Conservation (phyloP, 2,888 invertebrate species). For the Andricus curvator region DNA sequence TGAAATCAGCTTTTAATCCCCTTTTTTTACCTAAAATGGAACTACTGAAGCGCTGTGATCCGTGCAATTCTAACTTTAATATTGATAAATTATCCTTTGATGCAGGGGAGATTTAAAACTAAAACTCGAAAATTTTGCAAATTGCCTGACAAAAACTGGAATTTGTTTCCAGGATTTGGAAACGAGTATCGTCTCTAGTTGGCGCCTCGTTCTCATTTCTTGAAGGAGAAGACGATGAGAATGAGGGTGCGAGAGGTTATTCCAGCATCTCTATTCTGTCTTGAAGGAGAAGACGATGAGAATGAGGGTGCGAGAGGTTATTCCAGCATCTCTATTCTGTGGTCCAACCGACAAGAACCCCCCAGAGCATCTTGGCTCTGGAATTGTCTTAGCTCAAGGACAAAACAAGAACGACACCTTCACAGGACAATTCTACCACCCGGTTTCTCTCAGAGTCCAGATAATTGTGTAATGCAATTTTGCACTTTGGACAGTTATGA, state of each 20-base stretch:
- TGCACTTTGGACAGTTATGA: conserved; percentile 28
- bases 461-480: conserved; percentile 51
- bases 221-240: background rate
- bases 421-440: conserved; percentile 5
- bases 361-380: conserved; percentile 42
- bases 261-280: conserved; percentile 38
- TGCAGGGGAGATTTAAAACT: too few species aligned
- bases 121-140: too few species aligned
- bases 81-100: too few species aligned
- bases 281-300: background rate
- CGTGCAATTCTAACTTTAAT: too few species aligned
- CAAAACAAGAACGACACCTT: conserved; percentile 6
- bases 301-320: background rate
- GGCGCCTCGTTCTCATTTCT: conserved; percentile 37
- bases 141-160: background rate
- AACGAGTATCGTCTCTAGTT: conserved; percentile 27
- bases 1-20: too few species aligned
- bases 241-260: conserved; percentile 15
- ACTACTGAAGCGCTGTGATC: too few species aligned
- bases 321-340: conserved; percentile 43
- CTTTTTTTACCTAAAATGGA: too few species aligned
- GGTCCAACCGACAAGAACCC: conserved; percentile 44
- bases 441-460: conserved; percentile 43
- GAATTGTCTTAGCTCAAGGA: conserved; percentile 40
- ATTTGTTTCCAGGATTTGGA: conserved; percentile 7